Base-by-base conservation (phyloP, 2,113 vertebrate species). In the Plectropomus leopardus region DNA sequence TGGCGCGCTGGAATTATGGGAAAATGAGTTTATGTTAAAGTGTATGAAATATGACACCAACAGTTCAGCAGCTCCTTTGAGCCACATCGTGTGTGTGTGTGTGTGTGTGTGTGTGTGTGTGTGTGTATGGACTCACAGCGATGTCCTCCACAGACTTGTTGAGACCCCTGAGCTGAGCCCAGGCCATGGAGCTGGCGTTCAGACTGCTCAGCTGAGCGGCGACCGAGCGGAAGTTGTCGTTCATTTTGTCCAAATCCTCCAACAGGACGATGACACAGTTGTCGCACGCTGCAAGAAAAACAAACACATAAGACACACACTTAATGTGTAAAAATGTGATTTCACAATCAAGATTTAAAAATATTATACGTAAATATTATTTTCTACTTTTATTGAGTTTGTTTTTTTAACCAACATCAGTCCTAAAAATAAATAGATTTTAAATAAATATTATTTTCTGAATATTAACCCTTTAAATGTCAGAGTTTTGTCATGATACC, bases 221-320 rank as follows among this genome's bases (percentile, higher is more conserved):
- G 5, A 96, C 93, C 5, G 90, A 82, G 0, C 82, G 91, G 61
- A 97, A 94, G 80, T 95, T 72, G 4, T 14, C 19, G 3, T 92
- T 85, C 0, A 96, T 87, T 57, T 28, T 87, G 50, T 97, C 95
- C 73, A 99, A 93, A 76, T 98, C 97, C 9, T 97, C 96, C 94
- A 99, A 78, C 71, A 99, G 92, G 32, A 97, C 93, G 5, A 96
- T 76, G 65, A 99, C 98, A 3, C 98, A 99, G 91, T 95, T 97
- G 93, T 99, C 98, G 48, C 98, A 99, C 63, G 88, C 98, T 99
- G 93, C n/a, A 67, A 14, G 2, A 60, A 23, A 54, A 7, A 67
- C 21, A 7, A 8, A 17, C 59, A 15, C 34, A 30, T 5, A 21
- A 36, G 7, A 24, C 4, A 26, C 10, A 42, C 58, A 61, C 34